Conservation (phyloP, 2,797 vertebrate genomes). For the Gallinago solitaria region DNA sequence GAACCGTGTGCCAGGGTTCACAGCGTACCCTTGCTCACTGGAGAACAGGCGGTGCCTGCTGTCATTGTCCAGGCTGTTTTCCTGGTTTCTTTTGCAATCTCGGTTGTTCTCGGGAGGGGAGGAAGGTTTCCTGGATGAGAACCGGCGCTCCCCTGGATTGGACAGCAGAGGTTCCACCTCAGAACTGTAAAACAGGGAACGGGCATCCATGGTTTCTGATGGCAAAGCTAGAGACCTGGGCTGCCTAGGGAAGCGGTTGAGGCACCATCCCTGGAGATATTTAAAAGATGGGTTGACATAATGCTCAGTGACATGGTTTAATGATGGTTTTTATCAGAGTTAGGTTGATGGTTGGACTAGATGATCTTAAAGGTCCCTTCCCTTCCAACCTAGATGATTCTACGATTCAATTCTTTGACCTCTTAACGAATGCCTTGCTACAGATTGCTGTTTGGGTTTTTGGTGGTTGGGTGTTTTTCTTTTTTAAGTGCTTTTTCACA, state of each 20-base stretch:
- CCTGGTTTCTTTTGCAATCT: background rate
- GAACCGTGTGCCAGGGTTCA: background rate
- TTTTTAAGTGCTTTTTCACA: background rate
- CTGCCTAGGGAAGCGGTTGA: too few species aligned
- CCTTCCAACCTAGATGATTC: too few species aligned
- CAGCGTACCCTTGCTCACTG: background rate
- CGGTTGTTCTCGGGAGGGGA: background rate
- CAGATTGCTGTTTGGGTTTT: background rate
- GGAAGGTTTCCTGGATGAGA: background rate
- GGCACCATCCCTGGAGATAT: too few species aligned
- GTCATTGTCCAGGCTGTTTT: background rate
- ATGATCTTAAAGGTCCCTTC: too few species aligned
- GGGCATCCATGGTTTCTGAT: background rate
- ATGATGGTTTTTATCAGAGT: too few species aligned
- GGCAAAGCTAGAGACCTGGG: background rate
- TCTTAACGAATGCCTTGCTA: background rate
- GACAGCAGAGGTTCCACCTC: background rate
- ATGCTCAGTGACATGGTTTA: too few species aligned
- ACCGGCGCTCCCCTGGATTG: background rate
- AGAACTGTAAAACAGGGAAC: background rate
- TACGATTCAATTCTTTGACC: too few species aligned
- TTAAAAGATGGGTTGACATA: too few species aligned
- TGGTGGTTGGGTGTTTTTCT: background rate
- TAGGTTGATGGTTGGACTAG: too few species aligned
- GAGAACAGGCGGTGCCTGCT: background rate